Evolutionary conservation across 2,113 vertebrate species (phyloP).

Genomic region (Prionailurus bengalensis): DNA sequence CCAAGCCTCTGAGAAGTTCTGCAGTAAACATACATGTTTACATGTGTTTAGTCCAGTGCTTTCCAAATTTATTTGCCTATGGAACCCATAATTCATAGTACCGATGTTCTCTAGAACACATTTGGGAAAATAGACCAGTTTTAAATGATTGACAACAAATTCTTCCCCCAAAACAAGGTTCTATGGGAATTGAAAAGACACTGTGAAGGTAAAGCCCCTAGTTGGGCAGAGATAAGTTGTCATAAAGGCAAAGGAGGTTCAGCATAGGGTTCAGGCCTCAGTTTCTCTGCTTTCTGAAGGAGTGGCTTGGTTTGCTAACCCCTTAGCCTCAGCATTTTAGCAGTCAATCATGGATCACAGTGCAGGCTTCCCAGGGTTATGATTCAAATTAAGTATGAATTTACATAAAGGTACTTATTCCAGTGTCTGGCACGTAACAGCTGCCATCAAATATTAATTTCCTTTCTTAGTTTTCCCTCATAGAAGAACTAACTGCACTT

Average conservation of each 20-base stretch:
- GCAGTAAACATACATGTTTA: neutral
- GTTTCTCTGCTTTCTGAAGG: neutral
- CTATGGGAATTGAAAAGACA: neutral
- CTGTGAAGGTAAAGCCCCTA: neutral
- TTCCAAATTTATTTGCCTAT: slow-evolving; percentile 1
- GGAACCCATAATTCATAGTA: neutral
- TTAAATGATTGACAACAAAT: neutral
- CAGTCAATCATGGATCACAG: neutral
- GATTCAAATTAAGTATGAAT: neutral
- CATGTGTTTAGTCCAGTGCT: neutral
- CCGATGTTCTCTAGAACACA: neutral
- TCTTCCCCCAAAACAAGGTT: neutral
- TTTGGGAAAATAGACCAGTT: neutral
- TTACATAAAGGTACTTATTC: neutral
- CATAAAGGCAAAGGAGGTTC: neutral
- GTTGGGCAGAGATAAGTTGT: neutral
- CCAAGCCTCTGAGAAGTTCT: neutral
- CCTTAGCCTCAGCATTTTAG: neutral
- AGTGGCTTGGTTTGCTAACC: neutral
- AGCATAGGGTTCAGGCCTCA: neutral
- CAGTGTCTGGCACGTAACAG: neutral
- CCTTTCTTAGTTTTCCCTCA: neutral
- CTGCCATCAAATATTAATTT: slow-evolving; percentile 1
- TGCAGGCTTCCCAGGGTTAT: neutral
- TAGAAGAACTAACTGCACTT: neutral